These are phyloP conservation scores for Bombycilla garrulus DNA, from an alignment of 2,113 vertebrate genomes.

Conservation along the genomic window DNA sequence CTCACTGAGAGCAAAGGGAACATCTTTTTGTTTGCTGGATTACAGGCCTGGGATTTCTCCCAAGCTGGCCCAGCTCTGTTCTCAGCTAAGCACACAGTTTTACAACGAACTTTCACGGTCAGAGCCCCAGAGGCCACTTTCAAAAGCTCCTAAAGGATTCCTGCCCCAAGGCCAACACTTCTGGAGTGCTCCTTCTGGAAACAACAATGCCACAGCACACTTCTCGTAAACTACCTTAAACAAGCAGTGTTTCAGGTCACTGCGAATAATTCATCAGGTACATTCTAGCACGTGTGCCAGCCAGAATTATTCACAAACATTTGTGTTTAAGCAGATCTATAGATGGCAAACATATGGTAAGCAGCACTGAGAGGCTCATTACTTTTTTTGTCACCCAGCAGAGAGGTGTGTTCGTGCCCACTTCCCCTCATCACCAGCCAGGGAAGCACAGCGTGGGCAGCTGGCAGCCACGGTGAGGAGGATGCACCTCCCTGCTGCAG, in stretches of 20 bases:
- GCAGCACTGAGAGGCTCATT: neutral
- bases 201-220: neutral
- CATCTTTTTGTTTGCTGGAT: neutral
- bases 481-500: neutral
- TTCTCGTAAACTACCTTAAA: neutral
- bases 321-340: neutral
- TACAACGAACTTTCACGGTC: neutral
- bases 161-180: neutral
- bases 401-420: neutral
- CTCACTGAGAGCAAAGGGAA: neutral
- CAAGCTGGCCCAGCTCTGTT: neutral
- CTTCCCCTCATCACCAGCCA: neutral
- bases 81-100: neutral
- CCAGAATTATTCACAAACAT: neutral
- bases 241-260: neutral
- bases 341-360: slow-evolving; percentile 16
- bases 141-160: neutral
- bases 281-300: neutral
- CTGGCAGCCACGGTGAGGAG: fast-evolving
- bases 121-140: neutral
- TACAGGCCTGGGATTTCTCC: neutral
- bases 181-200: neutral
- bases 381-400: neutral
- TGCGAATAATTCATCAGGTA: neutral
- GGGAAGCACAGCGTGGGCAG: neutral